These are phyloP conservation scores for Coturnix japonica DNA, from an alignment of 2,113 vertebrate genomes.

Conservation along the genomic window DNA sequence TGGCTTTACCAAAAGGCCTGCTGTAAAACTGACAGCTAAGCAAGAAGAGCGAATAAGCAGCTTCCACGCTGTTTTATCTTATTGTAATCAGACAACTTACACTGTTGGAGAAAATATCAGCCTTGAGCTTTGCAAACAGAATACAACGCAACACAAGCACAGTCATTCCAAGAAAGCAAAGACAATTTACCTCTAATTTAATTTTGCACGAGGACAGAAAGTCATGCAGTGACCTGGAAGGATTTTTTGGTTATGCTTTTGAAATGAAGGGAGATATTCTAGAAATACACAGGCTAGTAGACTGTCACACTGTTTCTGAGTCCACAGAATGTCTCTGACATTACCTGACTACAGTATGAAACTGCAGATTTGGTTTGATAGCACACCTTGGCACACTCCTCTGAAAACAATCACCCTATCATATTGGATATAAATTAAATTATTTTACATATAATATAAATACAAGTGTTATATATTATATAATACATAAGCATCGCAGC, in stretches of 20 bases:
- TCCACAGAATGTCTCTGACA: background rate
- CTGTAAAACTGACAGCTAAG: background rate
- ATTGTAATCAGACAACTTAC: background rate
- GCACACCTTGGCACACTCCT: background rate
- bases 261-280: background rate
- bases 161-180: constrained; percentile 45
- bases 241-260: background rate
- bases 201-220: constrained; percentile 26
- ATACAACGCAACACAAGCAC: background rate
- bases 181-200: constrained; percentile 25
- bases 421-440: too few species aligned
- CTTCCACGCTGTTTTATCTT: background rate
- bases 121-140: constrained; percentile 27
- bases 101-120: background rate
- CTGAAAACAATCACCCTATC: background rate
- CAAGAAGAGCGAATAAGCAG: background rate
- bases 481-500: background rate
- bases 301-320: background rate
- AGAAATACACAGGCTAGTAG: background rate
- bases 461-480: too few species aligned
- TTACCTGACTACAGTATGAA: background rate
- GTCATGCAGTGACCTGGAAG: background rate
- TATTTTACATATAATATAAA: too few species aligned
- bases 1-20: background rate
- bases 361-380: background rate